Conservation (phyloP, 2,113 vertebrate genomes). For the Podilymbus podiceps region DNA sequence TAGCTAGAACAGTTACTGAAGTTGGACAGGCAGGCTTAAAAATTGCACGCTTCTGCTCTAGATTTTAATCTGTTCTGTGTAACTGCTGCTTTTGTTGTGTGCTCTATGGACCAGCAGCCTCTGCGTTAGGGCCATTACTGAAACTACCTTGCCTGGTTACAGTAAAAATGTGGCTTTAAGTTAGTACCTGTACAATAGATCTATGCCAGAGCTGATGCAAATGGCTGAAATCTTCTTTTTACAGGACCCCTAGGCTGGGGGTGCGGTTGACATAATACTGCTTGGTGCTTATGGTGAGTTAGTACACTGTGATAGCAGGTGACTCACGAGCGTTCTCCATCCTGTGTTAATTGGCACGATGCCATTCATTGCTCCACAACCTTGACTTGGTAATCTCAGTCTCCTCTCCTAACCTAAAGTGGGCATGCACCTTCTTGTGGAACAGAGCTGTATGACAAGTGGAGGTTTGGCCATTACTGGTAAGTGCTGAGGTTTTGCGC, state of each 20-base stretch:
- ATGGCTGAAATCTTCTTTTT: neutral
- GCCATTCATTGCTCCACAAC: neutral
- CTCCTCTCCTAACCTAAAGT: neutral
- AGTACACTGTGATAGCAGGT: neutral
- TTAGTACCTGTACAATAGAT: neutral
- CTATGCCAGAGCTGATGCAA: constrained; percentile 31
- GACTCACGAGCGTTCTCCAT: neutral
- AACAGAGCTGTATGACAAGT: neutral
- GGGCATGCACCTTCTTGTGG: neutral
- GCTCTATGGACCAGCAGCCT: neutral
- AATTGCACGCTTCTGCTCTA: neutral
- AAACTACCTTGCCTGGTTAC: constrained; percentile 20
- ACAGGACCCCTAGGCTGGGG: neutral
- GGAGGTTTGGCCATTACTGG: neutral
- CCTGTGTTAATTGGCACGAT: neutral
- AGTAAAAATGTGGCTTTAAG: constrained; percentile 21
- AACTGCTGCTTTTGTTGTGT: constrained; percentile 19
- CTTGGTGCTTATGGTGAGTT: constrained; percentile 23
- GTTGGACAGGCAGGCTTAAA: neutral
- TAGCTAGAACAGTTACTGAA: neutral
- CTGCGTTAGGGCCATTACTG: neutral
- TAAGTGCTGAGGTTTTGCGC: neutral
- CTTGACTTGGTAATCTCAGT: neutral
- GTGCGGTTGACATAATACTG: constrained; percentile 1
- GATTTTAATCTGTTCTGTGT: neutral